Percentiles rank a stretch among this genome's conserved stretches.
These are phyloP conservation scores for Gymnothorax reevesii DNA, from an alignment of 2,797 vertebrate species.

Conservation along the genomic window DNA sequence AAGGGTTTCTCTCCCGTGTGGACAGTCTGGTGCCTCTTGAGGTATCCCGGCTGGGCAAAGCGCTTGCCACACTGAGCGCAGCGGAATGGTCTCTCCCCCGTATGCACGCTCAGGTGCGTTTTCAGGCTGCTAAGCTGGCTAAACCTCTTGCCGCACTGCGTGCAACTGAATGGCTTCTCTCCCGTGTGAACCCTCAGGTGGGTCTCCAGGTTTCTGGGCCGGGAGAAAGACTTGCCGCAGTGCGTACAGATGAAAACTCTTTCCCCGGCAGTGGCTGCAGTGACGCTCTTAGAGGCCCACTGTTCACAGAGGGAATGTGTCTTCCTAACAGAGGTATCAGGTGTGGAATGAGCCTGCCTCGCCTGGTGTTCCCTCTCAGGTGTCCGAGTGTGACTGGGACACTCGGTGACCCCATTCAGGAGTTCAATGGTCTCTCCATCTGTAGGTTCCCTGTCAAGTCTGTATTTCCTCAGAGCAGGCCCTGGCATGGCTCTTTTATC, in stretches of 20 bases:
- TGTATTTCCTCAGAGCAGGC: neutral
- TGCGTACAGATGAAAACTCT: constrained; percentile 17
- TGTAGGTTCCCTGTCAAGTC: neutral
- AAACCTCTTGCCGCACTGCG: constrained; percentile 9
- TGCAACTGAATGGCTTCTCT: constrained; percentile 10
- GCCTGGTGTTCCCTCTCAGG: neutral
- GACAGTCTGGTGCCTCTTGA: constrained; percentile 23
- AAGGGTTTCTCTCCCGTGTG: constrained; percentile 28
- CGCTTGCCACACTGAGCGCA: constrained; percentile 17
- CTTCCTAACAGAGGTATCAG: neutral
- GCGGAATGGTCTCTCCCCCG: constrained; percentile 4
- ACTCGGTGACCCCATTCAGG: neutral
- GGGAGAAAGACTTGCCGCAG: constrained; percentile 2
- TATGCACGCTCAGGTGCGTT: constrained; percentile 12
- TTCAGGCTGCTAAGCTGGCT: constrained; percentile 12
- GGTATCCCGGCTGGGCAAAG: constrained; percentile 21
- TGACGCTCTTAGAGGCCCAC: neutral
- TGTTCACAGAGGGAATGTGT: neutral
- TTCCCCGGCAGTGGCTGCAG: neutral
- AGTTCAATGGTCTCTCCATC: neutral
- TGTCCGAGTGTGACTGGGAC: neutral
- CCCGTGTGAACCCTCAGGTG: constrained; percentile 6
- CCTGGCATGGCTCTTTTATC: neutral
- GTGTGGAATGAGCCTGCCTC: neutral
- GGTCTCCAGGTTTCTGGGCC: neutral